A percentile compares a stretch with the other conserved stretches of the same genome.
These are phyloP conservation scores for Bombyx mori DNA, from an alignment of 1,140 invertebrate species.

Conservation along the genomic window ASM3026992v2 NC_085111.1:5841001-5841500, in stretches of 20 bases:
- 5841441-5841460: conserved; percentile 3
- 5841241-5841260: conserved; percentile 11
- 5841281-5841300: conserved; percentile 20
- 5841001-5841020: not conserved
- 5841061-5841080: conserved; percentile 17
- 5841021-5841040: not conserved
- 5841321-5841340: no score
- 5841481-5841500: conserved; percentile 5
- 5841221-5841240: conserved; percentile 22
- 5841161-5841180: conserved; percentile 63
- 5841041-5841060: conserved; percentile 9
- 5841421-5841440: not conserved
- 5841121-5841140: conserved; percentile 44
- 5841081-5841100: conserved; percentile 22
- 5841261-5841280: conserved; percentile 16
- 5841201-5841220: conserved; percentile 37
- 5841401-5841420: not conserved
- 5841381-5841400: conserved; percentile 1
- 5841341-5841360: not conserved
- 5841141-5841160: conserved; percentile 59
- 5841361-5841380: not conserved
- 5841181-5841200: conserved; percentile 57
- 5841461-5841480: conserved; percentile 6
- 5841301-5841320: not conserved
- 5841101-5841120: conserved; percentile 22